A percentile compares a stretch with the other conserved stretches of the same genome.
phyloP scores from a whole-genome alignment of 2,888 invertebrate genomes.

The Pilophorus perplexus region DNA sequence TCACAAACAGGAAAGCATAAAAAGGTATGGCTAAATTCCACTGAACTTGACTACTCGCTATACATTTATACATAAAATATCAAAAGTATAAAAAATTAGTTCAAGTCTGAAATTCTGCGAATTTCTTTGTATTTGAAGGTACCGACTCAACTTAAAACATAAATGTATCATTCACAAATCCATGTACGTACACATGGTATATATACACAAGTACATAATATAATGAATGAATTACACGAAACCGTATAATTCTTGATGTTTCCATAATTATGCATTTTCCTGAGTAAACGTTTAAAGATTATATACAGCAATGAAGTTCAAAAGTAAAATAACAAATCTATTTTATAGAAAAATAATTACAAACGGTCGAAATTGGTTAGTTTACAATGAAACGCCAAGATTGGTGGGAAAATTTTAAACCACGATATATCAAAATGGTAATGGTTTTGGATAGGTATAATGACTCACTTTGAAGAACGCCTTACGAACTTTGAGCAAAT shows the following conservation, averaged over 20 bases:
- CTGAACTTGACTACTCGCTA: slow-evolving; percentile 16
- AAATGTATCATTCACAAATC: slow-evolving; percentile 1
- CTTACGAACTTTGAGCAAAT: no score
- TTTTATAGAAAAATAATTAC: not conserved
- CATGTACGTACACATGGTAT: slow-evolving; percentile 19
- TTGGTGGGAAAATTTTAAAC: no score
- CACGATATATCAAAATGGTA: no score
- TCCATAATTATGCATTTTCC: no score
- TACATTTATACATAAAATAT: slow-evolving; percentile 41
- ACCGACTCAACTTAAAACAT: slow-evolving; percentile 17
- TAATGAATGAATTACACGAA: not conserved
- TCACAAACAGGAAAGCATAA: slow-evolving; percentile 23
- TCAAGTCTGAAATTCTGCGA: slow-evolving; percentile 29
- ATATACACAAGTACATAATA: slow-evolving; percentile 2
- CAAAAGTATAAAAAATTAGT: slow-evolving; percentile 38
- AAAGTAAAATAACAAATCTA: not conserved
- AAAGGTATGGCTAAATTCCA: slow-evolving; percentile 11
- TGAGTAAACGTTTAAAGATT: slow-evolving; percentile 3
- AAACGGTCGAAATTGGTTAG: not conserved
- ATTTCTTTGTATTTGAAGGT: slow-evolving; percentile 1
- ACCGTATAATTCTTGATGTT: no score
- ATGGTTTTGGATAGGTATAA: no score
- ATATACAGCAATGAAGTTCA: slow-evolving; percentile 1
- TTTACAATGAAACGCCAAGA: not conserved
- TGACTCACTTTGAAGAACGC: no score